Base-by-base conservation (phyloP, 2,888 invertebrate species). In the Tridacna crocea region DNA sequence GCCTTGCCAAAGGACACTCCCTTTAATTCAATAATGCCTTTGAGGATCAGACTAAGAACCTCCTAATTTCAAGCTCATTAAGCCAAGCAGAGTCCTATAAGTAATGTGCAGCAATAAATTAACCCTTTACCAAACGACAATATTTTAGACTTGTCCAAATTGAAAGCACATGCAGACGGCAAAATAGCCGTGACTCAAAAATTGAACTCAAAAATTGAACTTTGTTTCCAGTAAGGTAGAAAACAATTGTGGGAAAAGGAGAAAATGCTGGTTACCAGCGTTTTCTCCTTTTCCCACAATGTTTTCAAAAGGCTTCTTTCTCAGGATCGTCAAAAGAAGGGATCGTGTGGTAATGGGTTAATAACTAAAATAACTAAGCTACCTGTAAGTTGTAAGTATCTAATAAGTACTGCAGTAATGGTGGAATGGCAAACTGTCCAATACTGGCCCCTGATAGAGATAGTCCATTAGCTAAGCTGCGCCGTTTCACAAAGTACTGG, bases 361-460 rank as follows among this genome's bases (percentile, higher is more conserved):
- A 36, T 2, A 36, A 36, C 8, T 36, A 36, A 36, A 36, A 8
- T 36, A 2, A 36, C 36, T 36, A 36, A 36, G 8, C 61, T 77
- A 84, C 84, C 75, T 88, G 80, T 4, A 92, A 75, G 12, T 88
- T 77, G 78, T 90, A 93, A 0, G 75, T 88, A 68, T 92, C 90
- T 46, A 93, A 83, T 17, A 92, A 76, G 66, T 79, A 87, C 74
- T 91, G 90, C 13, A 92, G 83, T n/a, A 92, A 63, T 0, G 91
- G 91, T 13, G 92, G 92, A 36, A 93, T 22, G 13, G 82, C 89
- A 87, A 93, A 92, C 85, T 91, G 90, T 11, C 92, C 92, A n/a
- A 92, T 84, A 82, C 92, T 91, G n/a, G 91, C 88, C 8, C 92
- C 92, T 13, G 90, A 79, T 74, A 93, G 75, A 13, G 90, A 88